Base-by-base conservation (phyloP, 2,797 vertebrate species). In the Enteromius radiatus region DNA sequence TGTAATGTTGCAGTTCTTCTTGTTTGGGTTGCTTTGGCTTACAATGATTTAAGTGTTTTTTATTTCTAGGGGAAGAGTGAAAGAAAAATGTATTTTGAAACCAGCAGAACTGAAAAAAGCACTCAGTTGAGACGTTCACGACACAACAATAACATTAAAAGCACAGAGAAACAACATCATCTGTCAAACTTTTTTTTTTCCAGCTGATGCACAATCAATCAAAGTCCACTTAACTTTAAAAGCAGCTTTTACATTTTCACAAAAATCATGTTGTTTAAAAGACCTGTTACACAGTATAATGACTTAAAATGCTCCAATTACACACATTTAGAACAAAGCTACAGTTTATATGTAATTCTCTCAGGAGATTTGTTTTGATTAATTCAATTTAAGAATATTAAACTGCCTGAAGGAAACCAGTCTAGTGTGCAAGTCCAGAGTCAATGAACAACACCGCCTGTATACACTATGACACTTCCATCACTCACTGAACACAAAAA, bases 401-500 rank as follows among this genome's bases (percentile, higher is more conserved):
- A 23, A 36, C 31, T 3, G 21, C 43, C 12, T 49, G 61, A 45
- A 43, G 6, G 15, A 63, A 43, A 63, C 23, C 26, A 31, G 4
- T 41, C 12, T 23, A 28, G 23, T 45, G 23, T 26, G 36, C 9
- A 10, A 76, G 59, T 56, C 54, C n/a, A 56, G 7, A 10, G 19
- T 76, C 1, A 11, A 43, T 63, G 38, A 5, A 45, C 75, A 28
- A 61, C 41, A 8, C 15, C 1, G 17, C 1, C 9, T 28, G 36
- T 28, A 26, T 54, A 76, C 23, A 70, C 23, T 47, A 26, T n/a
- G 33, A 14, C 49, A 43, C 54, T 61, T 76, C 15, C 38, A 64
- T 47, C 59, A 45, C 75, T 31, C 23, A 43, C 36, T 63, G 54
- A 61, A 77, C 38, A 47, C 56, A 75, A 26, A 26, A 26, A 47